A percentile compares a stretch with the other conserved stretches of the same genome.
These are phyloP conservation scores for Sinocyclocheilus maitianheensis DNA, from an alignment of 2,113 vertebrate genomes.

Conservation along the genomic window DNA sequence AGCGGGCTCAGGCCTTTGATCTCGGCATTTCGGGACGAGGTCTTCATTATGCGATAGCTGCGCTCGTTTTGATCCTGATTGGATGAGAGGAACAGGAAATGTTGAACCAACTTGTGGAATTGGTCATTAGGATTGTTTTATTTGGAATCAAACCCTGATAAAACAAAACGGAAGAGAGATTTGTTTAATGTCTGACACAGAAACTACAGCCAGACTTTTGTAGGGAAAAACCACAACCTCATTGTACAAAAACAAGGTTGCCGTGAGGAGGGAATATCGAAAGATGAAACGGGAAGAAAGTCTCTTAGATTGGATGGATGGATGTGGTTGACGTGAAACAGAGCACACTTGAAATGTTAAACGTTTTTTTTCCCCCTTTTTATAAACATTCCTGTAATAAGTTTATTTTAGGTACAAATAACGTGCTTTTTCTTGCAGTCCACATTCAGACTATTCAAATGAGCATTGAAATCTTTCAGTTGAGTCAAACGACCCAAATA, in stretches of 20 bases:
- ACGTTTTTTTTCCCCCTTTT: not conserved
- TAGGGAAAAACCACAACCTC: conserved; percentile 41
- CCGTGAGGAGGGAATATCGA: conserved; percentile 36
- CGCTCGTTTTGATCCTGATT: conserved; percentile 93
- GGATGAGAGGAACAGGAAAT: conserved; percentile 38
- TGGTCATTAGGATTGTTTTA: conserved; percentile 9
- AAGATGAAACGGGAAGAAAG: conserved; percentile 23
- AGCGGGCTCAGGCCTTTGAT: conserved; percentile 92
- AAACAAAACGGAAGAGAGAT: conserved; percentile 14
- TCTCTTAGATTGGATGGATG: conserved; percentile 21
- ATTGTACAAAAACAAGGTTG: conserved; percentile 30
- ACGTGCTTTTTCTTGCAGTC: conserved; percentile 27
- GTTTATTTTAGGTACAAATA: conserved; percentile 51
- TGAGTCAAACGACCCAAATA: conserved; percentile 17
- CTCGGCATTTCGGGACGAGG: conserved; percentile 84
- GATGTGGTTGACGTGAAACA: conserved; percentile 20
- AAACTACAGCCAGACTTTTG: conserved; percentile 39
- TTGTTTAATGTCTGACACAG: conserved; percentile 31
- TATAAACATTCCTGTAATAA: conserved; percentile 52
- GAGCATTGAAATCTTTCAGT: not conserved
- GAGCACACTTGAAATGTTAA: conserved; percentile 34
- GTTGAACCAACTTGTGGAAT: not conserved
- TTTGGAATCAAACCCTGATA: conserved; percentile 30
- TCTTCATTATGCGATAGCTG: conserved; percentile 95
- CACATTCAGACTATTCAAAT: conserved; percentile 5